phyloP scores from a whole-genome alignment of 2,888 invertebrate genomes.

The Torymus auratus region DNA sequence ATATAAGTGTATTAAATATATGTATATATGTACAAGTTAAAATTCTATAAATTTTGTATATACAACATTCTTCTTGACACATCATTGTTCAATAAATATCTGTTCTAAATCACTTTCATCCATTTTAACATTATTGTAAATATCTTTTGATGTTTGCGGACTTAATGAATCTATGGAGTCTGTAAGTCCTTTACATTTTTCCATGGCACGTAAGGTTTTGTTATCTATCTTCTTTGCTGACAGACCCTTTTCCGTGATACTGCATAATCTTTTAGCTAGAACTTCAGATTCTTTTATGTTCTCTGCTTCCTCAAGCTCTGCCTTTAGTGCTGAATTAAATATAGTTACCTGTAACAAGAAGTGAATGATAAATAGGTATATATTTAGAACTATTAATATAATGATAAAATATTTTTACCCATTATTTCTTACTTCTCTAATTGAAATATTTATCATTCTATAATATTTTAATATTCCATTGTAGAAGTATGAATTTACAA shows the following conservation, averaged over 20 bases:
- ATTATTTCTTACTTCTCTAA: too few relatives aligned
- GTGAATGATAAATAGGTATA: not conserved
- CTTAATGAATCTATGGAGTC: slow-evolving; percentile 45
- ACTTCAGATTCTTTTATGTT: slow-evolving; percentile 59
- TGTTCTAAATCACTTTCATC: slow-evolving; percentile 46
- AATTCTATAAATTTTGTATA: not conserved
- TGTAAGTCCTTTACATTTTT: slow-evolving; percentile 46
- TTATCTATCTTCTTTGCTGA: slow-evolving; percentile 47
- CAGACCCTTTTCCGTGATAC: slow-evolving; percentile 36
- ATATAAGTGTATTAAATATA: too few relatives aligned
- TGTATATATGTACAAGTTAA: too few relatives aligned
- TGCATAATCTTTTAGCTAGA: slow-evolving; percentile 56
- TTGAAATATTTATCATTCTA: too few relatives aligned
- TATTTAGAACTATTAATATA: too few relatives aligned
- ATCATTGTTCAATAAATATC: slow-evolving; percentile 27
- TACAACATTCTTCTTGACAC: not conserved
- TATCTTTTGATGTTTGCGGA: slow-evolving; percentile 46
- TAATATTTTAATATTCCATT: too few relatives aligned
- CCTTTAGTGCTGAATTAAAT: slow-evolving; percentile 65
- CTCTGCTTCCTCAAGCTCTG: slow-evolving; percentile 63
- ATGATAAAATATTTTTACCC: too few relatives aligned
- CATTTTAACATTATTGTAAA: slow-evolving; percentile 55
- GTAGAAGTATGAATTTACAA: too few relatives aligned
- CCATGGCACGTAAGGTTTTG: slow-evolving; percentile 43
- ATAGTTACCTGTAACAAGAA: slow-evolving; percentile 62